phyloP scores from a whole-genome alignment of 2,888 invertebrate genomes.

The Seira sanloemensis region DNA sequence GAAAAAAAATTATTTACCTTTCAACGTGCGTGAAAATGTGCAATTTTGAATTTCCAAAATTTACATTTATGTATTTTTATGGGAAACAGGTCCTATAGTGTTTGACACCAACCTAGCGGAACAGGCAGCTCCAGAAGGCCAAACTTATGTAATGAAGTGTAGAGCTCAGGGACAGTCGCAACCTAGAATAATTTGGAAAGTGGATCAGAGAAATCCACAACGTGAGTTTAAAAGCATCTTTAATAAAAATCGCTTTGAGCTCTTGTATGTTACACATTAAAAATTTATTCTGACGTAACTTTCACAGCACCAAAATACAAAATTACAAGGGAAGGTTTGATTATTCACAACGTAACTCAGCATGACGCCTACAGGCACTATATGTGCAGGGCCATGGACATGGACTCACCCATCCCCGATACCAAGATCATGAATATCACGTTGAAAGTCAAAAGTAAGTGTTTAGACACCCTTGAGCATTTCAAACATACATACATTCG shows the following conservation, averaged over 20 bases:
- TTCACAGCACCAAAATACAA: conserved; percentile 66
- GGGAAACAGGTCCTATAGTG: conserved; percentile 70
- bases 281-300: background rate
- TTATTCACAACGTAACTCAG: conserved; percentile 71
- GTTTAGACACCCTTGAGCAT: background rate
- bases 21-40: too few species aligned
- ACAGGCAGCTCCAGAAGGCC: conserved; percentile 72
- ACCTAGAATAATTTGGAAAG: conserved; percentile 72
- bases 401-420: conserved; percentile 71
- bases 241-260: background rate
- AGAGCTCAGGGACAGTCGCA: conserved; percentile 67
- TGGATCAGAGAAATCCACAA: conserved; percentile 65
- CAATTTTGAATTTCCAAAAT: too few species aligned
- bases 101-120: conserved; percentile 69
- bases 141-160: conserved; percentile 68
- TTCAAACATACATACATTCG: too few species aligned
- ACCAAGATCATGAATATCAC: conserved; percentile 71
- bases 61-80: background rate
- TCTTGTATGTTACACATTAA: background rate
- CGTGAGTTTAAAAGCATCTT: conserved; percentile 45
- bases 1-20: too few species aligned
- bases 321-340: conserved; percentile 66
- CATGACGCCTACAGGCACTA: conserved; percentile 66
- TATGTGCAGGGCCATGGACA: conserved; percentile 72
- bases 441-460: conserved; percentile 72